phyloP scores from a whole-genome alignment of 2,888 invertebrate genomes.

The Cheilosia vernalis region DNA sequence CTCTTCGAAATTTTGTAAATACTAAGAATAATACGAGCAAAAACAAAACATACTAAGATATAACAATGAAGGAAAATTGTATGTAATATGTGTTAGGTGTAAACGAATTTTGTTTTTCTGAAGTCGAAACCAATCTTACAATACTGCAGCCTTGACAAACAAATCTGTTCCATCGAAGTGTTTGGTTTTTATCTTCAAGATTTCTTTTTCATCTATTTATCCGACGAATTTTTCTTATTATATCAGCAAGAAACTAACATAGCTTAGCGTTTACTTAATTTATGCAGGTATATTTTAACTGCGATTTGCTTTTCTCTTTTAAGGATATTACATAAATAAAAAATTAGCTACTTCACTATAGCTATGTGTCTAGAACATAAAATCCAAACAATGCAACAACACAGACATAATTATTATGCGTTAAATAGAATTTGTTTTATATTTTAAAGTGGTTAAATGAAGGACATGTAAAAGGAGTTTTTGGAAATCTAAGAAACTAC shows the following conservation, averaged over 20 bases:
- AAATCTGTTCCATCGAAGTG: background rate
- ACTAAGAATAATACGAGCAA: constrained; percentile 22
- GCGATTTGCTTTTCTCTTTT: constrained; percentile 37
- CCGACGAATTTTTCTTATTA: constrained; percentile 25
- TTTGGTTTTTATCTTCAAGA: background rate
- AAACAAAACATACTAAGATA: constrained; percentile 29
- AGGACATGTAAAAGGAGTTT: constrained; percentile 1
- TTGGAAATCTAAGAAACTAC: constrained; percentile 5
- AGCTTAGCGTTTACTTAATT: constrained; percentile 50
- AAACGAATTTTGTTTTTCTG: constrained; percentile 8
- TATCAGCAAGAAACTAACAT: constrained; percentile 2
- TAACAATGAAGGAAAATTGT: constrained; percentile 20
- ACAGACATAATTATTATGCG: background rate
- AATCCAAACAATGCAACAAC: background rate
- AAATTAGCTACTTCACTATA: background rate
- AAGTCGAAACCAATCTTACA: constrained; percentile 14
- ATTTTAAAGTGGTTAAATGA: constrained; percentile 26
- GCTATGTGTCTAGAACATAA: background rate
- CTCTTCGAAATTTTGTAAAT: constrained; percentile 95
- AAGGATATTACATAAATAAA: constrained; percentile 17
- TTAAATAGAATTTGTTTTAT: constrained; percentile 21
- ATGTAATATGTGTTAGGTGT: constrained; percentile 40
- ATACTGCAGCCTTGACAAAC: background rate
- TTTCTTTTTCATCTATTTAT: constrained; percentile 6
- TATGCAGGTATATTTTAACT: constrained; percentile 43